Evolutionary conservation across 1,140 invertebrate genomes (phyloP), one percentile per base, ranked within the genome.

Genomic region (Drosophila melanica): DNA sequence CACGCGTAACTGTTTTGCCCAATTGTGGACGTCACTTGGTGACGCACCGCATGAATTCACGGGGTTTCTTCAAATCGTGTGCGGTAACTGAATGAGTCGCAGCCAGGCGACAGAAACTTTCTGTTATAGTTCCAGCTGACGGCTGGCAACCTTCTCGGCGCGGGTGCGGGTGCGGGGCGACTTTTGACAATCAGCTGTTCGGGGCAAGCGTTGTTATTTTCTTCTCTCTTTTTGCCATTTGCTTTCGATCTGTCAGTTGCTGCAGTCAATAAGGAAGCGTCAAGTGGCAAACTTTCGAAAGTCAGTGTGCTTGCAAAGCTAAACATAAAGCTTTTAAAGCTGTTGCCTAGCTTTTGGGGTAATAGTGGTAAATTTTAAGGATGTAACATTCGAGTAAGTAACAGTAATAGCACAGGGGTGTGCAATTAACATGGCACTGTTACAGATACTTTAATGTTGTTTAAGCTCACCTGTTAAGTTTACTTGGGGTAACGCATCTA

Each of bases 111-210:
- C 77, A 41, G 45, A 68, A 81, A 76, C 54, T 74, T 69, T 51
- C 70, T 80, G 77, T 66, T 71, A 44, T 51, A 51, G 41, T 67
- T 60, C 50, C 66, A 78, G 75, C 75, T 71, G 73, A 66, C 77
- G 41, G 41, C 47, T 30, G n/a, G 12, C 20, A 5, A 59, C 33
- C 30, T 23, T 23, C 9, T 3, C 14, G 1, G 10, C 18, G 30
- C 8, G 48, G 62, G 47, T 6, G 41, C 30, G 30, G 58, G 45
- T 39, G 41, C 35, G 30, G 59, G 45, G 30, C 9, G 37, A 59
- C 71, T 73, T 80, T 85, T 81, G 69, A 81, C 80, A 85, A 54
- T 80, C 81, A 85, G 75, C 81, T 86, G 77, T 60, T 63, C 53
- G n/a, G 27, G 27, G 12, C 37, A 63, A 50, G 48, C 44, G 54